A percentile compares a stretch with the other conserved stretches of the same genome.
These are phyloP conservation scores for Oryzaephilus surinamensis DNA, from an alignment of 1,140 invertebrate species.

Conservation along the genomic window DNA sequence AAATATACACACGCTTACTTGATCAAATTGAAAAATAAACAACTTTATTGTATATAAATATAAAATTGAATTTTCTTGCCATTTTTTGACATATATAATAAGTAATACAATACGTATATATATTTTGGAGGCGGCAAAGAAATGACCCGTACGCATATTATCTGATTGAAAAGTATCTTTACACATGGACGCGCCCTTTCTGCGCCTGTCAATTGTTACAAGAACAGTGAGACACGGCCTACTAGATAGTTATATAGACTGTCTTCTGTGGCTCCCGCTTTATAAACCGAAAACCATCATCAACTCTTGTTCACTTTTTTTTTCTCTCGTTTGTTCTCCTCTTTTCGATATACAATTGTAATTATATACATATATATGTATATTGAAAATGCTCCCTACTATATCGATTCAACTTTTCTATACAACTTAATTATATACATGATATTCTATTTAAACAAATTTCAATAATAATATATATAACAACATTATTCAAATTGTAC, in stretches of 20 bases:
- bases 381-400: not conserved
- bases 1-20: too few species aligned
- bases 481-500: too few species aligned
- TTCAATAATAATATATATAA: too few species aligned
- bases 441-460: too few species aligned
- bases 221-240: slow-evolving; percentile 15
- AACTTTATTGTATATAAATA: too few species aligned
- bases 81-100: too few species aligned
- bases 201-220: slow-evolving; percentile 27
- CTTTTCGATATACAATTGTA: slow-evolving; percentile 1
- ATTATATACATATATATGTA: too few species aligned
- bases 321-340: not conserved
- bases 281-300: too few species aligned
- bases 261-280: not conserved
- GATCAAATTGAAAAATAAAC: not conserved
- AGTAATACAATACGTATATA: too few species aligned
- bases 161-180: slow-evolving; percentile 34
- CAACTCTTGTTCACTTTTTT: slow-evolving; percentile 2
- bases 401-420: too few species aligned
- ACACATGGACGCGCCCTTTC: slow-evolving; percentile 28
- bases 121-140: slow-evolving; percentile 20
- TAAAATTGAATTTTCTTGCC: too few species aligned
- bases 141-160: slow-evolving; percentile 29
- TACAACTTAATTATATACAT: too few species aligned
- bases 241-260: slow-evolving; percentile 1